Evolutionary conservation across 2,797 vertebrate species (phyloP).

Genomic region (Melanotaenia nigrans): DNA sequence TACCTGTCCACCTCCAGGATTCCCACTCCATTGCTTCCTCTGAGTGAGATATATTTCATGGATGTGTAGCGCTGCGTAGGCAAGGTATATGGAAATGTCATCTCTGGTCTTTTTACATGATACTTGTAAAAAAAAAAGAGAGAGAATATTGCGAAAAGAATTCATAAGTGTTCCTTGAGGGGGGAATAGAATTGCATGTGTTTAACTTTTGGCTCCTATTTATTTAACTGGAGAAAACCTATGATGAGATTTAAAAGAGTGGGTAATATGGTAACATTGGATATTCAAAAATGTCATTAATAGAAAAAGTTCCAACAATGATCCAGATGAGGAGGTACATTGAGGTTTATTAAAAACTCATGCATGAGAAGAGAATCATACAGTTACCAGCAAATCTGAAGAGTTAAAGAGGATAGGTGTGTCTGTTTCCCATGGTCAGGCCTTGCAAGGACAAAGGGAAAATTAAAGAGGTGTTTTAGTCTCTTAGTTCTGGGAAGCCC

Average conservation of each 20-base stretch:
- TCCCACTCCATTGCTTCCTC: constrained; percentile 54
- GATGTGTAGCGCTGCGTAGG: constrained; percentile 44
- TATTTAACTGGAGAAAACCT: background rate
- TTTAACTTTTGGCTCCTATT: background rate
- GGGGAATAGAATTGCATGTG: background rate
- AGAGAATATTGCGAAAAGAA: background rate
- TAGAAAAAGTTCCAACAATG: no score
- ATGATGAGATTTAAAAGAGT: background rate
- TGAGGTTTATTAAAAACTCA: no score
- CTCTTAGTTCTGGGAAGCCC: no score
- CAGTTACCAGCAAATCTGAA: no score
- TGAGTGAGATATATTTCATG: constrained; percentile 48
- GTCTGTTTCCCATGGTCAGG: no score
- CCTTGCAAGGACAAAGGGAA: no score
- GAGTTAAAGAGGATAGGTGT: no score
- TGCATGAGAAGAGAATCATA: no score
- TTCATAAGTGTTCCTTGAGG: background rate
- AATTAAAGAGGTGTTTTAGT: no score
- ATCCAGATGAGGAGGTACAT: no score
- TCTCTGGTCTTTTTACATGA: constrained; percentile 47
- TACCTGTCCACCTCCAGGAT: constrained; percentile 72
- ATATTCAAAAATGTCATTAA: no score
- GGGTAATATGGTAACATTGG: background rate
- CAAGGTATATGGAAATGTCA: constrained; percentile 59
- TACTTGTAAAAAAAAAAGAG: constrained; percentile 8